Evolutionary conservation across 2,797 vertebrate genomes (phyloP).

Genomic region (Halcyon chelicuti): DNA sequence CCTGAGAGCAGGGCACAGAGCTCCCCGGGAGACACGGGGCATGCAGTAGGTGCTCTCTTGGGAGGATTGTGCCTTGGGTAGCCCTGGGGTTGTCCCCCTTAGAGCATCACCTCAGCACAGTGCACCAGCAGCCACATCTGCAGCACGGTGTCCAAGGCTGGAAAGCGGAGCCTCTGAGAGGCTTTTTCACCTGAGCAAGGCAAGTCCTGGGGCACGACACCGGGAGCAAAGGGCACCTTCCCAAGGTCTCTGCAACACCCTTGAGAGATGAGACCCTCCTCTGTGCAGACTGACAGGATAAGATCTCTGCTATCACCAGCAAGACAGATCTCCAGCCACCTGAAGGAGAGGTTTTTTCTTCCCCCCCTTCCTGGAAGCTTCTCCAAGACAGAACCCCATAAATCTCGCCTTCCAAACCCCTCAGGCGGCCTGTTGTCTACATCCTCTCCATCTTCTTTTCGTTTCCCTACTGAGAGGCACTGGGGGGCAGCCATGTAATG

Average conservation of each 20-base stretch:
- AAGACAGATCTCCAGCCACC: background rate
- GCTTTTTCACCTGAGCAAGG: background rate
- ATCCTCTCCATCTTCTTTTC: slow-evolving; percentile 34
- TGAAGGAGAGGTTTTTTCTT: background rate
- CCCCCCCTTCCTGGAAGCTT: background rate
- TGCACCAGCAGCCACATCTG: background rate
- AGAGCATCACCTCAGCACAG: background rate
- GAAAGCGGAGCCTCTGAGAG: fast-evolving
- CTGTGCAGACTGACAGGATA: background rate
- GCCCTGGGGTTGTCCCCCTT: background rate
- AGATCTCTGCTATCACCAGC: background rate
- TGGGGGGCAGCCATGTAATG: background rate
- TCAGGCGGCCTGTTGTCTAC: background rate
- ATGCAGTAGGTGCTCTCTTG: background rate
- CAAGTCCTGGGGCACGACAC: fast-evolving
- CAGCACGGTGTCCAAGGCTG: background rate
- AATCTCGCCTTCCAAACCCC: slow-evolving; percentile 46
- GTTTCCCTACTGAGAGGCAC: background rate
- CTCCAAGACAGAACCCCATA: slow-evolving; percentile 20
- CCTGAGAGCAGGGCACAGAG: background rate
- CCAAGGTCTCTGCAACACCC: background rate
- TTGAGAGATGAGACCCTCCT: slow-evolving; percentile 10
- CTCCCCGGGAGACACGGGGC: background rate
- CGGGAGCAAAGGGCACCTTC: background rate
- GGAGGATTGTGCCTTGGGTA: background rate